Base-by-base conservation (phyloP, 1,140 invertebrate species). In the Drosophila repletoides region DNA sequence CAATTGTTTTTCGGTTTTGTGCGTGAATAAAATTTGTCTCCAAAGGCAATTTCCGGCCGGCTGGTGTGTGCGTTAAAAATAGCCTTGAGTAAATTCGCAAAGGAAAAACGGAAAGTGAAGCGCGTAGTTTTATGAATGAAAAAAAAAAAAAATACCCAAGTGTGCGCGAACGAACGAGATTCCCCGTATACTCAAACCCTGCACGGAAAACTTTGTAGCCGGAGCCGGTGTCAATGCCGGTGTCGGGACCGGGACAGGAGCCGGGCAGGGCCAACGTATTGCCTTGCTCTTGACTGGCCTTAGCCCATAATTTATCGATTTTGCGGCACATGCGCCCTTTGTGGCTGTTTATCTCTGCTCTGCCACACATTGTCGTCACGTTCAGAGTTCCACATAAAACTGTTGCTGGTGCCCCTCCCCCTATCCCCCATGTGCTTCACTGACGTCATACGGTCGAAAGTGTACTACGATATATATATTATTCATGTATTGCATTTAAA, bases 301-400 rank as follows among this genome's bases (percentile, higher is more conserved):
- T 80, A 81, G 60, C 81, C 87, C 77, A 88, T 80, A 61, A 87
- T 70, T 81, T 89, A 89, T 89, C 72, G 88, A 89, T 89, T 88
- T 41, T 40, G 48, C 59, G 55, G 75, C 65, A 70, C 87, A 77
- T 88, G 86, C 86, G 87, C 87, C 33, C 38, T 72, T 29, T 21
- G 26, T 22, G 22, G 68, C 69, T 70, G 73, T 45, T 76, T 83
- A 77, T 74, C 63, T 63, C 24, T 49, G 26, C n/a, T n/a, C n/a
- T 36, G 21, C 31, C 17, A 22, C 74, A 79, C 61, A 84, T 89
- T 88, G 64, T 58, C 64, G 64, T 61, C 64, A 67, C 56, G 28
- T 52, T 68, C 24, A 22, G 56, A 29, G n/a, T 14, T 29, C 2
- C 3, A 46, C 52, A 63, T 77, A 79, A 60, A 80, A 74, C 60